Conservation (phyloP, 2,888 invertebrate species). For the Lymantria dispar region DNA sequence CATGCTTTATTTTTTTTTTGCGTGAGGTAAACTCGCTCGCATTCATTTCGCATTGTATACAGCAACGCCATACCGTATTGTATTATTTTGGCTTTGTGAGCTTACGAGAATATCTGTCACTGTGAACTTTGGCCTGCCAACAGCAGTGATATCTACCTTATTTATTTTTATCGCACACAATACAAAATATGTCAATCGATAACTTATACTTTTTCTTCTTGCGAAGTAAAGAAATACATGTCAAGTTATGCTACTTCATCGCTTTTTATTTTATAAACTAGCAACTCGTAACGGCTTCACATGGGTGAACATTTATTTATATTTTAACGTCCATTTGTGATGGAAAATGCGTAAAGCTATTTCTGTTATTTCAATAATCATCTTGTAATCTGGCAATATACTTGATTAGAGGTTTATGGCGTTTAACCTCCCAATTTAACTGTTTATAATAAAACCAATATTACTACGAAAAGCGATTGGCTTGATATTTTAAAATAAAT, state of each 20-base stretch:
- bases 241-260: neutral
- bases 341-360: too few relatives aligned
- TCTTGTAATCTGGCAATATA: too few relatives aligned
- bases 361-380: too few relatives aligned
- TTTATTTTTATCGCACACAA: slow-evolving; percentile 24
- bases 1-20: neutral
- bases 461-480: too few relatives aligned
- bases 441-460: too few relatives aligned
- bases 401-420: too few relatives aligned
- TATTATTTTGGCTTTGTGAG: slow-evolving; percentile 24
- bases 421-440: too few relatives aligned
- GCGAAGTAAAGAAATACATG: neutral
- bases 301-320: too few relatives aligned
- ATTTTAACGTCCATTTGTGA: too few relatives aligned
- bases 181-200: slow-evolving; percentile 15
- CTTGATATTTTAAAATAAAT: too few relatives aligned
- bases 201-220: slow-evolving; percentile 9
- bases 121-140: slow-evolving; percentile 27
- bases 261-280: too few relatives aligned
- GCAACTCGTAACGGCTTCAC: too few relatives aligned
- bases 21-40: slow-evolving; percentile 4
- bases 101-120: slow-evolving; percentile 25
- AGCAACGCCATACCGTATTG: slow-evolving; percentile 23
- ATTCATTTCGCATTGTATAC: slow-evolving; percentile 11
- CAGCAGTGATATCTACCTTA: slow-evolving; percentile 27